A percentile compares a stretch with the other conserved stretches of the same genome.
These are phyloP conservation scores for Pelecanus crispus DNA, from an alignment of 2,113 vertebrate genomes.

Conservation along the genomic window DNA sequence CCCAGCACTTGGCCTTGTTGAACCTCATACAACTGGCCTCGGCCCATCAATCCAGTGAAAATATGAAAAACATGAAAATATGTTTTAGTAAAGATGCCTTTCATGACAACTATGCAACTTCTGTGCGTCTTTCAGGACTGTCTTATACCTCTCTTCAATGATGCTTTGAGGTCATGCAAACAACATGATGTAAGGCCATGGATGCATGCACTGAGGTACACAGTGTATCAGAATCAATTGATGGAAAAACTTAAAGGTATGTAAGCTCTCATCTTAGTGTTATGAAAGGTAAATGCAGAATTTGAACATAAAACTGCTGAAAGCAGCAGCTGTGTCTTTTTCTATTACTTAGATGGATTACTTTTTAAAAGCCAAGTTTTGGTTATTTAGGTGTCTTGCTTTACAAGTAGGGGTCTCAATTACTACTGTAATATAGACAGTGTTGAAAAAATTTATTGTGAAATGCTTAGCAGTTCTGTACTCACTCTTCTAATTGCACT, in stretches of 20 bases:
- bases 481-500: neutral
- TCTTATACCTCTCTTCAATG: constrained; percentile 89
- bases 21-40: too few relatives aligned
- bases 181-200: constrained; percentile 94
- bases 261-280: neutral
- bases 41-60: too few relatives aligned
- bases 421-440: neutral
- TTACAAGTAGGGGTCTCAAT: neutral
- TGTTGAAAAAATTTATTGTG: neutral
- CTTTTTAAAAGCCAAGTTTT: neutral
- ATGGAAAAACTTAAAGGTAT: constrained; percentile 88
- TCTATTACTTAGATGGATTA: neutral
- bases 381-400: neutral
- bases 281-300: neutral
- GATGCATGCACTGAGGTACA: constrained; percentile 93
- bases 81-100: neutral
- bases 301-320: neutral
- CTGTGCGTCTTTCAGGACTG: constrained; percentile 79
- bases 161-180: constrained; percentile 90
- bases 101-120: neutral
- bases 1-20: too few relatives aligned
- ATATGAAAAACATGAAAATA: too few relatives aligned
- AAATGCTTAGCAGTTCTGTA: neutral
- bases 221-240: constrained; percentile 86
- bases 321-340: neutral